These are phyloP conservation scores for Gymnorhina tibicen DNA, from an alignment of 2,113 vertebrate species.

Conservation along the genomic window DNA sequence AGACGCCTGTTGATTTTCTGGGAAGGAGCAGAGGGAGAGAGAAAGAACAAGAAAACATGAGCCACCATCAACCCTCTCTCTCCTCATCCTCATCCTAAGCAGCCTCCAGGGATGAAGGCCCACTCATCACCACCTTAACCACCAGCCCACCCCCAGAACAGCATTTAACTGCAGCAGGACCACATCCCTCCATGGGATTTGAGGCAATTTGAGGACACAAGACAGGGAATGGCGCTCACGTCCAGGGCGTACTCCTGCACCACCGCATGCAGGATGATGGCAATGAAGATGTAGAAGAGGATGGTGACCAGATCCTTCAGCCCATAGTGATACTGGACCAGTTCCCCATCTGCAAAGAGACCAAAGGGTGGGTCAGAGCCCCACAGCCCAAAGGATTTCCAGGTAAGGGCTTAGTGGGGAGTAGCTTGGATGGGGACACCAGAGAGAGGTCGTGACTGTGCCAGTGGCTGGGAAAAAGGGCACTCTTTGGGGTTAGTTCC, in stretches of 20 bases:
- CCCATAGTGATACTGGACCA: constrained; percentile 89
- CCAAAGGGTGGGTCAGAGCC: background rate
- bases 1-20: constrained; percentile 97
- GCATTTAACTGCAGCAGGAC: background rate
- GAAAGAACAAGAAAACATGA: background rate
- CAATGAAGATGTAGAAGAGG: constrained; percentile 92
- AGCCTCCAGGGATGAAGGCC: background rate
- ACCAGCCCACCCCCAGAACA: background rate
- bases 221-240: constrained; percentile 72
- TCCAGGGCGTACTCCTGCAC: constrained; percentile 96
- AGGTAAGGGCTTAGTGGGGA: background rate
- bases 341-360: constrained; percentile 83
- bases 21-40: background rate
- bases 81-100: background rate
- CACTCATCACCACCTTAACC: background rate
- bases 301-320: constrained; percentile 90
- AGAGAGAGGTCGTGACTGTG: background rate
- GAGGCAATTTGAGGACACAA: background rate
- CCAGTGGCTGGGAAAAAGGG: background rate
- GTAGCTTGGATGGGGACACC: background rate
- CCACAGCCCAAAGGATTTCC: background rate
- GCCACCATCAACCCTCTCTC: background rate
- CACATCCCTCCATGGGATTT: fast-evolving
- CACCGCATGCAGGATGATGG: constrained; percentile 91
- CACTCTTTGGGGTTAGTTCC: background rate